A percentile compares a stretch with the other conserved stretches of the same genome.
These are phyloP conservation scores for Chrysotoxum bicinctum DNA, from an alignment of 2,888 invertebrate species.

Conservation along the genomic window DNA sequence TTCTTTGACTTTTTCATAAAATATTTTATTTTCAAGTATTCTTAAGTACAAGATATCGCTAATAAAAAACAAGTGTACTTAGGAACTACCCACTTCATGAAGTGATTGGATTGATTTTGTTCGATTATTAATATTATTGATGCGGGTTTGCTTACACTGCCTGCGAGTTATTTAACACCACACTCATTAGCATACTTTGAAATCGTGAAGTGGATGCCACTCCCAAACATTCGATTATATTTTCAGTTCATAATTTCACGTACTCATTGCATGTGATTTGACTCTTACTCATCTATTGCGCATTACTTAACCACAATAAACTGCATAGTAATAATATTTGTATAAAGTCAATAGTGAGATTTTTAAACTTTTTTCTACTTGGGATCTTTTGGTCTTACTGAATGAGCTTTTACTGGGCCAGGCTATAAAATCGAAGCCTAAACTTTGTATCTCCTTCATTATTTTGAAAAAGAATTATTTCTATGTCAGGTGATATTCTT, in stretches of 20 bases:
- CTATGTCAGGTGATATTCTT: background rate
- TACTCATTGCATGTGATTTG: constrained; percentile 24
- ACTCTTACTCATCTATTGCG: background rate
- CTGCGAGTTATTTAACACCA: background rate
- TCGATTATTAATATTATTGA: background rate
- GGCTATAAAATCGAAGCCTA: background rate
- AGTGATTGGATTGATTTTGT: background rate
- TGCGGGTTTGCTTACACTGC: background rate
- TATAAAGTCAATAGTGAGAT: background rate
- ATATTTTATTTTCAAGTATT: background rate
- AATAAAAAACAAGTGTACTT: too few relatives aligned
- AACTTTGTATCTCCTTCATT: background rate
- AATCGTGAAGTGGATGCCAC: constrained; percentile 22
- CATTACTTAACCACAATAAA: constrained; percentile 6
- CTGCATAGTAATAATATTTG: background rate
- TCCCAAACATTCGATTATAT: background rate
- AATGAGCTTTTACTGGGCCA: background rate
- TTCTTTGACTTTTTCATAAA: too few relatives aligned
- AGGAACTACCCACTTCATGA: too few relatives aligned
- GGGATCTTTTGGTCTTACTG: background rate
- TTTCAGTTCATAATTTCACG: constrained; percentile 12
- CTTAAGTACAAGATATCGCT: background rate
- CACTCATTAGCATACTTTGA: constrained; percentile 26
- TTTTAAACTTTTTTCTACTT: background rate
- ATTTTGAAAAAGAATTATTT: background rate